Percentiles rank a stretch among this genome's conserved stretches.
phyloP scores from a whole-genome alignment of 2,888 invertebrate genomes.

The Scrobipalpa costella region DNA sequence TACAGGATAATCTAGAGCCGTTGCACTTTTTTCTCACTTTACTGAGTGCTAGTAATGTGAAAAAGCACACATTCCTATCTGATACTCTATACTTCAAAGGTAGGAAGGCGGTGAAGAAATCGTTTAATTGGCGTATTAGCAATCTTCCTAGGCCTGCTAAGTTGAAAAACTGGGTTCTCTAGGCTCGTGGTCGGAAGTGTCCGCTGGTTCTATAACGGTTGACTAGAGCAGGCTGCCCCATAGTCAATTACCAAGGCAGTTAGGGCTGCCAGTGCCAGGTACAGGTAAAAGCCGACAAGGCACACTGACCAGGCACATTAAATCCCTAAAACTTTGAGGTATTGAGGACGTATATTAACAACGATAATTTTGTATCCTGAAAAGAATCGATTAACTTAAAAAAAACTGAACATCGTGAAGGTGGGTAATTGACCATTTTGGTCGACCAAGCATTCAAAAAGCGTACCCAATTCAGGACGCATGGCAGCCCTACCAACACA shows the following conservation, averaged over 20 bases:
- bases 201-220: constrained; percentile 64
- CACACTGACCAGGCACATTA: too few relatives aligned
- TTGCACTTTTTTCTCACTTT: neutral
- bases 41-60: neutral
- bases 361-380: too few relatives aligned
- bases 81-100: neutral
- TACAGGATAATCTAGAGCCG: neutral
- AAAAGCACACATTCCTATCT: neutral
- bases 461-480: too few relatives aligned
- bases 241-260: constrained; percentile 47
- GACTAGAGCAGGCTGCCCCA: constrained; percentile 48
- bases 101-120: neutral
- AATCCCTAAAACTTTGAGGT: too few relatives aligned
- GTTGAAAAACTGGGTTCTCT: constrained; percentile 18
- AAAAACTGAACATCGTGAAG: too few relatives aligned
- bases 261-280: too few relatives aligned
- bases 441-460: too few relatives aligned
- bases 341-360: too few relatives aligned
- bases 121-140: constrained; percentile 13
- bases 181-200: constrained; percentile 51
- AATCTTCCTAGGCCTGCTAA: constrained; percentile 6
- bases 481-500: constrained; percentile 31
- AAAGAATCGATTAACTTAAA: too few relatives aligned
- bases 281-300: too few relatives aligned
- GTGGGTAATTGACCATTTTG: too few relatives aligned